These are phyloP conservation scores for Ranitomeya imitator DNA, from an alignment of 2,113 vertebrate species.

Conservation along the genomic window DNA sequence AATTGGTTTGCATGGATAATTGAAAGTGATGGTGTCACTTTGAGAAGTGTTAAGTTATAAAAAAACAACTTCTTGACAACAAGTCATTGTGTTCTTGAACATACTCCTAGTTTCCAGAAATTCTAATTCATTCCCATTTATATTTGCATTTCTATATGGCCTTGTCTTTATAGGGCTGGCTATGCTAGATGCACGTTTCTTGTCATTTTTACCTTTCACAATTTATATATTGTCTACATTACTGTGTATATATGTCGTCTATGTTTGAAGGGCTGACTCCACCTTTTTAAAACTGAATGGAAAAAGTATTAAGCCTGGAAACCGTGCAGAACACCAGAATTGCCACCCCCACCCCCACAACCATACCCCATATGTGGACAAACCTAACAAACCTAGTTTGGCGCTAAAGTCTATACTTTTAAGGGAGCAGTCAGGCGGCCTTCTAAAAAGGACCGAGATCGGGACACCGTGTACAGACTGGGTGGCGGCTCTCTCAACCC, in stretches of 20 bases:
- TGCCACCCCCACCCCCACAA: too few species aligned
- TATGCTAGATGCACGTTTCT: background rate
- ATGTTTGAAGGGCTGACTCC: background rate
- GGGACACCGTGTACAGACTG: too few species aligned
- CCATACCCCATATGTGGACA: background rate
- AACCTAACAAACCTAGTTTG: background rate
- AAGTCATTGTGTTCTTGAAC: background rate
- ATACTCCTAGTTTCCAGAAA: background rate
- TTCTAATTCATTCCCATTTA: background rate
- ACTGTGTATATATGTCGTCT: background rate
- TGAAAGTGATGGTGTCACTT: background rate
- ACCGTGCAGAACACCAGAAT: too few species aligned
- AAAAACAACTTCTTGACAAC: background rate
- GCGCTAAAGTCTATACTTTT: background rate
- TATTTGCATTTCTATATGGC: background rate
- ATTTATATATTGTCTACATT: background rate
- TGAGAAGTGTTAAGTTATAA: background rate
- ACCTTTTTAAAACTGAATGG: background rate
- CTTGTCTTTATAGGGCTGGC: background rate
- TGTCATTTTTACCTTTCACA: background rate
- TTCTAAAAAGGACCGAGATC: too few species aligned
- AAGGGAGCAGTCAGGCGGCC: too few species aligned
- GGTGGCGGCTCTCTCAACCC: too few species aligned
- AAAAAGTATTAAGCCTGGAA: background rate
- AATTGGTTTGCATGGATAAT: background rate